phyloP scores from a whole-genome alignment of 2,113 vertebrate genomes.

The Macheiramphus alcinus region DNA sequence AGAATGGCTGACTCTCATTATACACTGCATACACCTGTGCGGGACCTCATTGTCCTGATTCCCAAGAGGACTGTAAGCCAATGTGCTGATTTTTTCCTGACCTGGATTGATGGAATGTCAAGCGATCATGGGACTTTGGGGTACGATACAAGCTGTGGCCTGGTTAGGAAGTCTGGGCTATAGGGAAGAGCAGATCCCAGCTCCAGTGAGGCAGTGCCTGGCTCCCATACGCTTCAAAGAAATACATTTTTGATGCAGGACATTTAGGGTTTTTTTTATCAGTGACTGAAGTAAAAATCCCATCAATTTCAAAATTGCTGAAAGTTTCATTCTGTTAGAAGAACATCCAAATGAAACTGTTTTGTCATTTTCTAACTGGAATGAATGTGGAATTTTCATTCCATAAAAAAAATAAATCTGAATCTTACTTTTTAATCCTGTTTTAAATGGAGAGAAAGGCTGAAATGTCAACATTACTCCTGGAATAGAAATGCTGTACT shows the following conservation, averaged over 20 bases:
- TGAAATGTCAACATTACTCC: constrained; percentile 1
- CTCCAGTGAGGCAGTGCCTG: neutral
- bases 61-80: neutral
- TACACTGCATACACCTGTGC: rapidly evolving
- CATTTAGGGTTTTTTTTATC: neutral
- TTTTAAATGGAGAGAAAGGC: neutral
- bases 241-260: neutral
- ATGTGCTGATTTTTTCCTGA: neutral
- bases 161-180: neutral
- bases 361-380: constrained; percentile 18
- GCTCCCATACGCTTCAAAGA: rapidly evolving
- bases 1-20: neutral
- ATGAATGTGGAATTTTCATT: constrained; percentile 1
- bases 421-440: neutral
- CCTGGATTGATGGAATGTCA: neutral
- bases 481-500: neutral
- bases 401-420: neutral
- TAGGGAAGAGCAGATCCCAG: neutral
- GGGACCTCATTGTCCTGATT: neutral
- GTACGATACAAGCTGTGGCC: neutral
- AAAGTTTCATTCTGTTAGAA: neutral
- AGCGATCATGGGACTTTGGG: neutral
- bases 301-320: neutral
- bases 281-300: neutral
- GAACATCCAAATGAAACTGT: constrained; percentile 20